Conservation (phyloP, 2,888 invertebrate genomes). For the Chrysolina oricalcia region DNA sequence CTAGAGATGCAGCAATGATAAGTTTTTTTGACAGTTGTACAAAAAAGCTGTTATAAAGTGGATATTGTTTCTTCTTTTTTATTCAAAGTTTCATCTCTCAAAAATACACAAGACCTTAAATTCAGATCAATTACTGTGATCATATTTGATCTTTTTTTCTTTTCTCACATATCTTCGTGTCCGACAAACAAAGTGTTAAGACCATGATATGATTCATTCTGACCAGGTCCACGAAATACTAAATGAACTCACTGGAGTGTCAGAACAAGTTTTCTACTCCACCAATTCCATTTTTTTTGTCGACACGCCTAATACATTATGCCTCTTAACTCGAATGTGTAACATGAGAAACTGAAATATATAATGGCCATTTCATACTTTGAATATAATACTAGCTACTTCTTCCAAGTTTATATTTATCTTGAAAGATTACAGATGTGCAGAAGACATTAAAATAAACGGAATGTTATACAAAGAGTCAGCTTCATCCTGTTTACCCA, state of each 20-base stretch:
- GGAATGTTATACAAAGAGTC: conserved; percentile 40
- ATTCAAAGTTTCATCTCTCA: neutral
- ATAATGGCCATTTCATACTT: neutral
- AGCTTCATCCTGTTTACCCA: conserved; percentile 49
- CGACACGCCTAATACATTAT: neutral
- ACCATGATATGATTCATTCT: neutral
- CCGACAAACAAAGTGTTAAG: neutral
- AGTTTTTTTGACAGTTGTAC: too few relatives aligned
- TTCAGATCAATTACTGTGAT: too few relatives aligned
- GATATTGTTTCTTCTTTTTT: too few relatives aligned
- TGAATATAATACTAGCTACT: neutral
- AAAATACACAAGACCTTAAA: neutral
- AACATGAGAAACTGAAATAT: neutral
- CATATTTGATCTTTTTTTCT: too few relatives aligned
- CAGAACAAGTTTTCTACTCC: neutral
- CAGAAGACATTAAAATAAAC: conserved; percentile 33
- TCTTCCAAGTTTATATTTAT: conserved; percentile 2
- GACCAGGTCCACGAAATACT: neutral
- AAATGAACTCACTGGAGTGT: neutral
- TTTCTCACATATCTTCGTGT: too few relatives aligned
- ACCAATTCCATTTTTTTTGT: neutral
- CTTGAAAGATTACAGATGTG: neutral
- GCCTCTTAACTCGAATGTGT: neutral
- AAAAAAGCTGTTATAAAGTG: too few relatives aligned
- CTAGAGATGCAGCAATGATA: too few relatives aligned